These are phyloP conservation scores for Turdus rufiventris DNA, from an alignment of 2,113 vertebrate species.

Conservation along the genomic window DNA sequence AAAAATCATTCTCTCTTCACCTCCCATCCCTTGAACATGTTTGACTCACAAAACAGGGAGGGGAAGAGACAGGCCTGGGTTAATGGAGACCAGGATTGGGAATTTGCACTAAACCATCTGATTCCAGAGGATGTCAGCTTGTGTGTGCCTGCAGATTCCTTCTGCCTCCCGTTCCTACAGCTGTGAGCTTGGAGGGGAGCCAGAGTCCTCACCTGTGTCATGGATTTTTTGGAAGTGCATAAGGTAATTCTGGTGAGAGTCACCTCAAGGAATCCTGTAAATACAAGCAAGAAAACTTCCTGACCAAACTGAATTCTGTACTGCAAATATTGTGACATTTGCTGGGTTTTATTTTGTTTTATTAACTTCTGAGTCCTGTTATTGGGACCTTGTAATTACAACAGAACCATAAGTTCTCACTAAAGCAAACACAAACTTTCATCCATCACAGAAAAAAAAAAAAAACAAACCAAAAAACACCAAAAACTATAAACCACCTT, in stretches of 20 bases:
- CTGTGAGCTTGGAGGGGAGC: background rate
- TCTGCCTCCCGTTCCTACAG: background rate
- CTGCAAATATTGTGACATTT: background rate
- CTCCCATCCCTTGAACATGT: constrained; percentile 31
- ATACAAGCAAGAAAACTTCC: background rate
- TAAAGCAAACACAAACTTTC: background rate
- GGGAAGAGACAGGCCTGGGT: background rate
- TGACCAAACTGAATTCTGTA: background rate
- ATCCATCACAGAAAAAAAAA: background rate
- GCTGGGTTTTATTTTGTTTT: background rate
- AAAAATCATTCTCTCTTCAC: constrained; percentile 48
- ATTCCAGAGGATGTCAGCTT: background rate
- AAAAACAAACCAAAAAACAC: background rate
- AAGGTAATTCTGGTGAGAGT: background rate
- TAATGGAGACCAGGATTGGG: background rate
- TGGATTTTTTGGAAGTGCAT: background rate
- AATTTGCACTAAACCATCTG: background rate
- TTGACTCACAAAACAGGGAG: constrained; percentile 46
- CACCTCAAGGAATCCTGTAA: background rate
- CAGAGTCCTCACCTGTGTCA: background rate
- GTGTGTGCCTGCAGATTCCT: background rate
- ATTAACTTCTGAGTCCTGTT: background rate
- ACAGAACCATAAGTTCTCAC: background rate
- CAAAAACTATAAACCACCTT: background rate
- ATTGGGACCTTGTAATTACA: background rate